Evolutionary conservation across 2,797 vertebrate species (phyloP).

Genomic region (Ambastaia sidthimunki): DNA sequence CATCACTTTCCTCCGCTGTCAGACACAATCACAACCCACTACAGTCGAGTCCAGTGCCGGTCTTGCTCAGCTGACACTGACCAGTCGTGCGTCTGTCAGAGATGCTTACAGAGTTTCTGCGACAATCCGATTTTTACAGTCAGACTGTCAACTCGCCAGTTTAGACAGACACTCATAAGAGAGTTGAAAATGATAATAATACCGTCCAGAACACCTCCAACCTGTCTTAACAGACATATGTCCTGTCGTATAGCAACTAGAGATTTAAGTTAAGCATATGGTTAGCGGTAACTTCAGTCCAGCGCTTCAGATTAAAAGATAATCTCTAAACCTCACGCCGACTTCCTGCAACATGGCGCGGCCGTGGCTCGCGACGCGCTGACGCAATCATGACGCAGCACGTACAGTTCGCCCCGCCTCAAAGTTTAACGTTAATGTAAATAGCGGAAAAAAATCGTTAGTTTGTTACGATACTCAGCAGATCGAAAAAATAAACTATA

Average conservation of each 20-base stretch:
- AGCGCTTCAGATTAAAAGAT: conserved; percentile 71
- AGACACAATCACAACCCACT: not conserved
- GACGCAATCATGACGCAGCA: conserved; percentile 70
- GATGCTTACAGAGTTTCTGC: conserved; percentile 25
- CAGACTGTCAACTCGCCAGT: conserved; percentile 68
- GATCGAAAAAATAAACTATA: too few relatives aligned
- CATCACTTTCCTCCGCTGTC: conserved; percentile 1
- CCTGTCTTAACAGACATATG: conserved; percentile 44
- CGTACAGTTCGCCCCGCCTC: too few relatives aligned
- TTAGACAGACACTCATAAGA: conserved; percentile 51
- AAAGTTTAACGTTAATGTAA: too few relatives aligned
- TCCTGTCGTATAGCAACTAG: conserved; percentile 28
- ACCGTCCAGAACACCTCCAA: conserved; percentile 1
- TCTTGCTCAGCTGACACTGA: conserved; percentile 9
- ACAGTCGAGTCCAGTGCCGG: not conserved
- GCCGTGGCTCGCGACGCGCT: conserved; percentile 59
- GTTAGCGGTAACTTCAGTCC: conserved; percentile 54
- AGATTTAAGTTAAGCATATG: conserved; percentile 53
- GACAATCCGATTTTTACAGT: conserved; percentile 73
- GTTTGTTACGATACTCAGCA: too few relatives aligned
- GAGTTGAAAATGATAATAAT: conserved; percentile 4
- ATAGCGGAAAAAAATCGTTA: too few relatives aligned
- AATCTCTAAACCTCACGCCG: conserved; percentile 72
- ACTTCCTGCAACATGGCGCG: conserved; percentile 80
- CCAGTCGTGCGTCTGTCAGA: conserved; percentile 10